Evolutionary conservation across 2,888 invertebrate genomes (phyloP), one percentile per base, ranked within the genome.

Genomic region (Tolmerus cingulatus): DNA sequence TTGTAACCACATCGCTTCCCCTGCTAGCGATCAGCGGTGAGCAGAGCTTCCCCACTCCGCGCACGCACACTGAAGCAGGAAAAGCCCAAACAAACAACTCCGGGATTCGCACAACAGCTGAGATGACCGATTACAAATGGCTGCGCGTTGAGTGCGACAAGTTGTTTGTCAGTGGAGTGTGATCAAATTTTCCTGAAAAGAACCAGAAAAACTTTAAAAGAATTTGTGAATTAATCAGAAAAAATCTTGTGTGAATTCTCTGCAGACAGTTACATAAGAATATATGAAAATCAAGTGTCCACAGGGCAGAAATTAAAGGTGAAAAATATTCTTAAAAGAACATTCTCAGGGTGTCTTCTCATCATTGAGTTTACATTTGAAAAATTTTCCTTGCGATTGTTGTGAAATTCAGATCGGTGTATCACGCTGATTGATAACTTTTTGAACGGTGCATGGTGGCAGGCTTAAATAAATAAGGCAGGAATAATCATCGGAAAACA

Each of bases 51-150:
- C 51, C 51, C 51, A 51, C 51, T 19, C 16, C 51, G 51, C n/a
- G 51, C 51, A n/a, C 51, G 5, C n/a, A 51, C 51, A 51, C n/a
- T 2, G 16, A 7, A 51, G n/a, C 51, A 66, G 27, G 23, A 27
- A 66, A 66, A 66, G 27, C 66, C 19, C 66, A 97, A 82, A 82
- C 55, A 82, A 57, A 82, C 40, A 37, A 19, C 40, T 66, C n/a
- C 51, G 40, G 55, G 34, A 51, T 76, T 27, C 74, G 57, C 82
- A 66, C 87, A 88, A 57, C 86, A 88, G 76, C 81, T 77, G 78
- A 87, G 78, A 78, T 37, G 78, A 43, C 40, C 43, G 40, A 78
- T 78, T 78, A 78, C 78, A 78, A 78, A 78, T 78, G 78, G 78
- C 78, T 43, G 78, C 78, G 78, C 78, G 78, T 78, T 78, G 78